Base-by-base conservation (phyloP, 2,113 vertebrate genomes). In the Hystrix cristata region DNA sequence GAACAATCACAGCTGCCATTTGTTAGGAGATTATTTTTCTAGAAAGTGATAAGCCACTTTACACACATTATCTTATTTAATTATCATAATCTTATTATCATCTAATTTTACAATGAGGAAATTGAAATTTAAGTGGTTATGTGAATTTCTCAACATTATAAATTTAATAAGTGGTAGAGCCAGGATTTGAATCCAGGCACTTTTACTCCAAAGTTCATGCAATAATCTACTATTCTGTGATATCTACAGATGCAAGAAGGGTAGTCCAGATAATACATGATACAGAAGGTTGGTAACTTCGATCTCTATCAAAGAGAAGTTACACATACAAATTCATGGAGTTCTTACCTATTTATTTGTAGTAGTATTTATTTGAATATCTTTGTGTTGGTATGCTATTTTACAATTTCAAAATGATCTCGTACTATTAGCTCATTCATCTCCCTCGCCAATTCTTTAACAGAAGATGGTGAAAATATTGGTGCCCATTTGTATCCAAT, bases 11-110 rank as follows among this genome's bases (percentile, higher is more conserved):
- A 57, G 76, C 67, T 90, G 8, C 43, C 67, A 57, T 83, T 89
- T 82, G 48, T 51, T 76, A 12, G 38, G 14, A 48, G 7, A 69
- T 90, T 87, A 65, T 76, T 93, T 72, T 79, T 51, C 34, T n/a
- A 93, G 29, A 95, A 91, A 72, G 25, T 48, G 64, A 71, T 78
- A 64, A 95, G 9, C 23, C 62, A 80, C 19, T 94, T 91, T 69
- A 53, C 10, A 86, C 34, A 29, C 1, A 65, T 59, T 78, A 31
- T 43, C 43, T 38, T 90, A 64, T 55, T 90, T 96, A 91, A 87
- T 80, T 84, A 57, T 67, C 64, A 76, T 46, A 91, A 67, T 25
- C 23, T 69, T 71, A 74, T 79, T 67, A 16, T 71, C n/a, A 78
- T 62, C 0, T 13, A 48, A 72, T 55, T 83, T 94, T 85, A 67